phyloP scores from a whole-genome alignment of 2,113 vertebrate genomes.

The Protobothrops flavoviridis region DNA sequence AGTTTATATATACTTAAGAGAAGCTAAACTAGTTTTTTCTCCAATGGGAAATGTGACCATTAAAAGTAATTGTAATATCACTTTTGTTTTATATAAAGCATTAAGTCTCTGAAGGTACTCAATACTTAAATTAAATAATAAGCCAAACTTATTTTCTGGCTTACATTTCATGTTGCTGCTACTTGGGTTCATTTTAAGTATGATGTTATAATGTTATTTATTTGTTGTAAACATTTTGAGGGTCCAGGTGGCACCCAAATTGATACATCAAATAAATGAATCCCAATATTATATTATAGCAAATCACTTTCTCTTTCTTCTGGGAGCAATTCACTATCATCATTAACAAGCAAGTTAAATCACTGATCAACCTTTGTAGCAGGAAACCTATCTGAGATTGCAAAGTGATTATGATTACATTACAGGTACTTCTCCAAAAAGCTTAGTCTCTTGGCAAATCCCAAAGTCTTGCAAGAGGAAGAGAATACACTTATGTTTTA shows the following conservation, averaged over 20 bases:
- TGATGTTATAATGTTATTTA: neutral
- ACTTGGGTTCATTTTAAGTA: neutral
- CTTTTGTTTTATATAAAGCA: neutral
- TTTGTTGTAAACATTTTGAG: neutral
- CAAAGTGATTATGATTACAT: neutral
- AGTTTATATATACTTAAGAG: neutral
- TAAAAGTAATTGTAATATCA: neutral
- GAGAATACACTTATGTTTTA: neutral
- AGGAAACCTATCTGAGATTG: neutral
- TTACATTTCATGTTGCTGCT: neutral
- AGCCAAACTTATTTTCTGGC: neutral
- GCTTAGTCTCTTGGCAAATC: neutral
- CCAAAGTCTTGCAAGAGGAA: neutral
- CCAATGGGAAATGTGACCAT: neutral
- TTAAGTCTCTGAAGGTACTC: neutral
- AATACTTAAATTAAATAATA: neutral
- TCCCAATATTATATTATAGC: neutral
- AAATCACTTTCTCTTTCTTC: neutral
- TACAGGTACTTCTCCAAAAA: neutral
- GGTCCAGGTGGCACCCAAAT: neutral
- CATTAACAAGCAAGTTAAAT: neutral
- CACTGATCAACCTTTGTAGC: neutral
- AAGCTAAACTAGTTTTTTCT: neutral
- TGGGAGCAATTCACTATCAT: neutral
- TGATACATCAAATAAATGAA: neutral